Evolutionary conservation across 2,113 vertebrate genomes (phyloP), one percentile per base, ranked within the genome.

Genomic region (Triplophysa tibetana): DNA sequence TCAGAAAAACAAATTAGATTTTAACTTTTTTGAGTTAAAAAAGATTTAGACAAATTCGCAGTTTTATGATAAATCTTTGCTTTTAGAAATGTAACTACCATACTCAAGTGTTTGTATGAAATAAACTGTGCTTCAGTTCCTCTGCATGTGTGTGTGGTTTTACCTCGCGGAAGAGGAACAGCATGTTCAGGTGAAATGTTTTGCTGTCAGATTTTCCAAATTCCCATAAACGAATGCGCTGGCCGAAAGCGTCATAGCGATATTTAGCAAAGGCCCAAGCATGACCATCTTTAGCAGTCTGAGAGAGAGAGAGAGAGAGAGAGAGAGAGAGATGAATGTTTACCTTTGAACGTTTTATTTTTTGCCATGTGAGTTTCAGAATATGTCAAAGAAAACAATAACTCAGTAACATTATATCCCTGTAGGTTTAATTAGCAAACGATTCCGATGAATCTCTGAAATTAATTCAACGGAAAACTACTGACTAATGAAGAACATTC

Each of bases 131-230:
- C 5, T 17, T 54, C 14, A 16, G 58, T 75, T 72, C 11, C 38
- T 58, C 19, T 6, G 4, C 9, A 33, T 48, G 4, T 65, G 67
- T 24, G 60, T 9, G 2, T 54, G 23, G 10, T 2, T 82, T 79
- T 17, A 94, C 93, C 91, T 94, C 77, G 77, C 23, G 80, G 81
- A n/a, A 94, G 29, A 90, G 88, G 74, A 93, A 80, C 41, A 94
- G 89, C 24, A 5, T 58, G 1, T 94, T 89, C 0, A 29, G 6
- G 13, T 74, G 70, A 75, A 89, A 87, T 0, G 83, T 73, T 70
- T 85, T 58, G 8, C 89, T 92, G 0, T 88, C 9, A 1, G 83
- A 75, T 0, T 0, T 5, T 8, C 85, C 89, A 0, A 85, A 0
- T 67, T 92, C 90, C 12, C 14, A 24, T 4, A 93, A 0, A 0